Conservation (phyloP, 2,888 invertebrate species). For the Amblyteles armatorius region DNA sequence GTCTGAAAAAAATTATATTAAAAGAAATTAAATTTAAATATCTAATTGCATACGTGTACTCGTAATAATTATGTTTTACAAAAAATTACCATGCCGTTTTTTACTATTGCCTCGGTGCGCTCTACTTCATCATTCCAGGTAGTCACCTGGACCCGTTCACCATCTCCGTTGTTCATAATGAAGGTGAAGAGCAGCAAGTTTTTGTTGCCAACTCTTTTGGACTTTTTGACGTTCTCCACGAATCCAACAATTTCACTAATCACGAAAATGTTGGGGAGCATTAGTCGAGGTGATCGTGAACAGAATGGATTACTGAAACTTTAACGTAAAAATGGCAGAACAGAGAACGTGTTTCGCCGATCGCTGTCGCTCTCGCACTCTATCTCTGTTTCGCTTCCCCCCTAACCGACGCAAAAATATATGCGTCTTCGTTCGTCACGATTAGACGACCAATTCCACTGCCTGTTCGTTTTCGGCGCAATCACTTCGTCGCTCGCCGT, state of each 20-base stretch:
- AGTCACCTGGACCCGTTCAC: neutral
- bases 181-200: neutral
- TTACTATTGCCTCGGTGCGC: neutral
- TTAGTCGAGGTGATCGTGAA: neutral
- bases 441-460: neutral
- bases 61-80: too few relatives aligned
- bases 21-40: neutral
- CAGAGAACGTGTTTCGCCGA: neutral
- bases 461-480: neutral
- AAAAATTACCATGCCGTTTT: neutral
- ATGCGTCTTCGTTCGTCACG: neutral
- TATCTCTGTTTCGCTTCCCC: neutral
- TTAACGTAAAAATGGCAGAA: neutral
- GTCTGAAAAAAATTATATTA: neutral
- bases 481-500: neutral
- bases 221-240: neutral
- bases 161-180: neutral
- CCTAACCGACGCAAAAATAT: neutral
- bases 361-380: neutral
- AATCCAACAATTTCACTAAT: neutral
- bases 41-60: too few relatives aligned
- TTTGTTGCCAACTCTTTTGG: neutral
- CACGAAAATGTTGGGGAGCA: neutral
- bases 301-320: neutral
- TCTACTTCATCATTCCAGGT: neutral